Evolutionary conservation across 2,888 invertebrate genomes (phyloP), one percentile per base, ranked within the genome.

Genomic region (Brachyopa scutellaris): DNA sequence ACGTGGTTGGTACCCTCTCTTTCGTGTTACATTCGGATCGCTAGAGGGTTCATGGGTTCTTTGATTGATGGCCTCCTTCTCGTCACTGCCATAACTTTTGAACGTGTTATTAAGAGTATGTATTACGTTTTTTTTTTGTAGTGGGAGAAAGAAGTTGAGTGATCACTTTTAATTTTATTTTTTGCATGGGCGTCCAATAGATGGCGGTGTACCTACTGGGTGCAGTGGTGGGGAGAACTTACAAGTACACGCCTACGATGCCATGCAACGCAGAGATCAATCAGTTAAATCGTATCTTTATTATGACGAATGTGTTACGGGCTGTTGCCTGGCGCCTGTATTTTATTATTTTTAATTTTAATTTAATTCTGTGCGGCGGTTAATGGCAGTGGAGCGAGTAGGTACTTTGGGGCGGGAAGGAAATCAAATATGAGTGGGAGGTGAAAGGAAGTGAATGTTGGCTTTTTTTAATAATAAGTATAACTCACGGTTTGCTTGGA

Each of bases 1-100:
- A 55, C 47, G 19, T 49, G 21, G 40, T 53, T 42, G 51, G 19
- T 5, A 23, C 57, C 26, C 33, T n/a, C 57, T 49, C 21, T 15
- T 13, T 31, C 31, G 45, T 15, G 21, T n/a, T 36, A 11, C 38
- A 23, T 23, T 33, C n/a, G n/a, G n/a, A n/a, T 64, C 57, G 77
- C 79, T 19, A 11, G 78, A 51, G 64, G 78, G 59, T 72, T 66
- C 72, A 66, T 72, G 78, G 72, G 64, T 23, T 69, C 36, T 47
- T 33, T 80, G 80, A 80, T 80, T 76, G 80, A 80, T 80, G 69
- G 76, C 76, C 80, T 69, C 76, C 80, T 80, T 80, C 80, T 80
- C 80, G 80, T 80, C 80, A 80, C 80, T 80, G 80, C 80, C 80
- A 76, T 80, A 80, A 80, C 74, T 80, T 61, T 74, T 55, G 29